A percentile compares a stretch with the other conserved stretches of the same genome.
These are phyloP conservation scores for Cancer borealis DNA, from an alignment of 2,888 invertebrate species.

Conservation along the genomic window DNA sequence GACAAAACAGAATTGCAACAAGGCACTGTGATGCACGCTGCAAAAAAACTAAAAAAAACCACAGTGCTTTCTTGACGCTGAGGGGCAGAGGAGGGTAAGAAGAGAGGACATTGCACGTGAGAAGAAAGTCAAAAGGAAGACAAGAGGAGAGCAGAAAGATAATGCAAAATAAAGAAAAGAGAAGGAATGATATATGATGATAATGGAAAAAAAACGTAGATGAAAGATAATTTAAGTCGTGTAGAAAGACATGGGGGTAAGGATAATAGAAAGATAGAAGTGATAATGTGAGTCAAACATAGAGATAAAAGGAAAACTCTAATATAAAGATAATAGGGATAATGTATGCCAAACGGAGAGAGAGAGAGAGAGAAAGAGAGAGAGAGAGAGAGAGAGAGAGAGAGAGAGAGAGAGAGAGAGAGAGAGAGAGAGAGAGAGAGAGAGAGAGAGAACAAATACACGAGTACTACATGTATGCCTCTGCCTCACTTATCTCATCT, in stretches of 20 bases:
- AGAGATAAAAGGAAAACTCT: not conserved
- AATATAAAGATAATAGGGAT: not conserved
- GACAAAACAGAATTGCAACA: too few species aligned
- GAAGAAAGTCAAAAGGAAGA: not conserved
- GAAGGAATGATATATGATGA: not conserved
- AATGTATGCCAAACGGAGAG: not conserved
- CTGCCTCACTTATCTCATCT: not conserved
- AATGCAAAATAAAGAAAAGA: not conserved
- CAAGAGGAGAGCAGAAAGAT: not conserved
- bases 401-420: too few species aligned
- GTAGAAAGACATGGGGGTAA: not conserved
- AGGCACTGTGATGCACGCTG: too few species aligned
- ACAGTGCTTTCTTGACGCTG: too few species aligned
- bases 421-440: too few species aligned
- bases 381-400: too few species aligned
- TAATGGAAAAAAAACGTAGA: not conserved
- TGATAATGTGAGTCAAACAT: not conserved
- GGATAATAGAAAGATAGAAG: not conserved
- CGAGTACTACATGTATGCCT: not conserved
- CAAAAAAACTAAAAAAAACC: too few species aligned
- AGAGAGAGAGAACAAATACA: not conserved
- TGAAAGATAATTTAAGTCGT: not conserved
- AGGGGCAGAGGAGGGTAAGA: too few species aligned
- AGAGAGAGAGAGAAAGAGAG: too few species aligned
- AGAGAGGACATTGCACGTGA: not conserved